Conservation (phyloP, 2,113 vertebrate species). For the human (Homo sapiens) region GRCh38 chr14:67459501-67460000, state of each 20-base stretch:
- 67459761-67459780: slow-evolving; percentile 40
- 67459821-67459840: slow-evolving; percentile 5
- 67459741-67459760: slow-evolving; percentile 60
- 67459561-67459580: background rate
- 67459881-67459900: slow-evolving; percentile 51
- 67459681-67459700: background rate
- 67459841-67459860: slow-evolving; percentile 39
- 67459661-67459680: background rate
- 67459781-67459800: slow-evolving; percentile 41
- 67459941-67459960: background rate
- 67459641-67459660: background rate
- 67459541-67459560: background rate
- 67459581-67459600: background rate
- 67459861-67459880: slow-evolving; percentile 48
- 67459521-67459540: background rate
- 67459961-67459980: slow-evolving; percentile 3
- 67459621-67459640: background rate
- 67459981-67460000: slow-evolving; percentile 3
- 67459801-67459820: slow-evolving; percentile 40
- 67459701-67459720: slow-evolving; percentile 3
- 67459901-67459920: slow-evolving; percentile 30
- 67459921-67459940: slow-evolving; percentile 20
- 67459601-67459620: background rate
- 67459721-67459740: background rate
- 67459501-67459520: slow-evolving; percentile 27